Percentiles rank a stretch among this genome's conserved stretches.
Evolutionary conservation across 2,888 invertebrate species (phyloP).

Genomic region (Lasius platythorax): DNA sequence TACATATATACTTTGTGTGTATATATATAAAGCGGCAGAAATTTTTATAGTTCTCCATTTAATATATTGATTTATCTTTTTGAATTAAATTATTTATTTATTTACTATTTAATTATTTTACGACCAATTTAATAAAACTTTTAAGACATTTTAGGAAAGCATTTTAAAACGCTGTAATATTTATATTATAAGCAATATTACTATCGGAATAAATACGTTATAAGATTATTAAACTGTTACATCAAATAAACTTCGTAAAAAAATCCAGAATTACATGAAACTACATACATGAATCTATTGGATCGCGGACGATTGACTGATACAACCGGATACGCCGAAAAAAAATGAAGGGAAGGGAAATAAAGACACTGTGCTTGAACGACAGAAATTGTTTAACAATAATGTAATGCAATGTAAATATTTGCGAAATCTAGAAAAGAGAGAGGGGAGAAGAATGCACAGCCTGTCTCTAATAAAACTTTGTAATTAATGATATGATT

Average conservation of each 20-base stretch:
- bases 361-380: not conserved
- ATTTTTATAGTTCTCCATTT: not conserved
- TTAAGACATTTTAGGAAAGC: not conserved
- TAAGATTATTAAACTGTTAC: not conserved
- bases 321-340: constrained; percentile 8
- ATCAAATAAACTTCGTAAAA: not conserved
- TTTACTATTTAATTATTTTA: not conserved
- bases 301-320: constrained; percentile 9
- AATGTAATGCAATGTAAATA: constrained; percentile 66
- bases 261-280: not conserved
- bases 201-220: not conserved
- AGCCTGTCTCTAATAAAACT: constrained; percentile 72
- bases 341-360: not conserved
- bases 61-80: constrained; percentile 1
- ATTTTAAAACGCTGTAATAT: not conserved
- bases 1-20: too few relatives aligned
- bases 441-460: constrained; percentile 22
- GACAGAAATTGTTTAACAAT: constrained; percentile 50
- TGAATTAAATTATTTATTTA: constrained; percentile 8
- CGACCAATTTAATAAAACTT: not conserved
- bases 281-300: not conserved
- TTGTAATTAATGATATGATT: constrained; percentile 71
- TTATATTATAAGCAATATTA: not conserved
- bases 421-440: constrained; percentile 43
- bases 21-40: not conserved